Conservation (phyloP, 2,113 vertebrate genomes). For the Onychostoma macrolepis region DNA sequence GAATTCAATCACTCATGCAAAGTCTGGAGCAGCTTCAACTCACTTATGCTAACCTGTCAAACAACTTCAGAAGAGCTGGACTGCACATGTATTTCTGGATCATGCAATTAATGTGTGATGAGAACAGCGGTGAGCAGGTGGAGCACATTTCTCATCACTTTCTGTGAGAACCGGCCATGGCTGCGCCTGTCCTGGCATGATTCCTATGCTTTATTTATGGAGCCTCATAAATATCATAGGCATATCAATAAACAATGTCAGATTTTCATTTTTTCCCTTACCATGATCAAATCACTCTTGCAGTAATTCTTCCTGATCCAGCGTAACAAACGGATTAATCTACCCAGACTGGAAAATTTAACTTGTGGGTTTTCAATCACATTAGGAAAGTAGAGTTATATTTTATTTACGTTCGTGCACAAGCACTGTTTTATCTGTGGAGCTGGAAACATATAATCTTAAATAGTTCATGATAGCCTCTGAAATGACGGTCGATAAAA, state of each 20-base stretch:
- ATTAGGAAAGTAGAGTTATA: neutral
- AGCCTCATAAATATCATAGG: conserved; percentile 37
- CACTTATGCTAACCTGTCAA: neutral
- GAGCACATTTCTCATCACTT: conserved; percentile 16
- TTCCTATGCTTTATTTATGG: conserved; percentile 40
- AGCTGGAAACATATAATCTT: conserved; percentile 10
- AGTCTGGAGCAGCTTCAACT: neutral
- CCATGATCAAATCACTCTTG: conserved; percentile 32
- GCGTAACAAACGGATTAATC: neutral
- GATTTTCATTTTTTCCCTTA: neutral
- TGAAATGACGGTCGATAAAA: neutral
- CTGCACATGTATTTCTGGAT: neutral
- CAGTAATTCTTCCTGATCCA: conserved; percentile 30
- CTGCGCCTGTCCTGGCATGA: neutral
- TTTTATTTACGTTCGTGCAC: neutral
- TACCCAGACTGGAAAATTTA: conserved; percentile 8
- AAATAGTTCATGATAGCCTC: neutral
- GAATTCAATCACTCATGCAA: neutral
- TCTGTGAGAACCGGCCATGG: neutral
- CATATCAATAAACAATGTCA: conserved; percentile 50
- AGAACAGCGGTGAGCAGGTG: neutral
- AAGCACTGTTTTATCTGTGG: neutral
- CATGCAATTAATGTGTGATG: conserved; percentile 22
- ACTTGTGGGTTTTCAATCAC: conserved; percentile 29
- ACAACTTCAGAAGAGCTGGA: neutral